Evolutionary conservation across 2,888 invertebrate genomes (phyloP).

Genomic region (Tortricodes alternella): DNA sequence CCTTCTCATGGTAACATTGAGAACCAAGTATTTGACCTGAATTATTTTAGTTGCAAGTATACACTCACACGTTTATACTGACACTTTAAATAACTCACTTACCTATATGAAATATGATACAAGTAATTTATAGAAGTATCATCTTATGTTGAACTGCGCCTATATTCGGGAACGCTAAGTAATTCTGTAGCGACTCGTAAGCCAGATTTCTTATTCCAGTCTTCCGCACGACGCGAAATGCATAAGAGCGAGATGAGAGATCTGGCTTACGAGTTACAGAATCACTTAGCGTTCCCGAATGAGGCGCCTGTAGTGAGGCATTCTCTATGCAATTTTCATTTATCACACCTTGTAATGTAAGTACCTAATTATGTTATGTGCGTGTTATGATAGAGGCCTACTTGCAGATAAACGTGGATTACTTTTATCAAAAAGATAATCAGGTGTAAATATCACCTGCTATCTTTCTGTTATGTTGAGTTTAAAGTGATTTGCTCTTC

Average conservation of each 20-base stretch:
- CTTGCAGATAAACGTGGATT: conserved; percentile 22
- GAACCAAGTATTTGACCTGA: conserved; percentile 32
- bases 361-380: background rate
- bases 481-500: conserved; percentile 33
- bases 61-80: conserved; percentile 1
- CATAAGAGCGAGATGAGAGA: too few relatives aligned
- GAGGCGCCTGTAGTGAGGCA: background rate
- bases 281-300: too few relatives aligned
- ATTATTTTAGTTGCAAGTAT: conserved; percentile 25
- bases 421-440: conserved; percentile 24
- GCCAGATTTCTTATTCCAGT: too few relatives aligned
- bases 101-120: conserved; percentile 13
- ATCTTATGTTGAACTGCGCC: too few relatives aligned
- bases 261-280: too few relatives aligned
- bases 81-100: background rate
- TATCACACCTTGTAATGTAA: background rate
- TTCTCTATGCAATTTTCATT: background rate
- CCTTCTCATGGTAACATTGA: conserved; percentile 20
- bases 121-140: too few relatives aligned
- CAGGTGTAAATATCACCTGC: conserved; percentile 27
- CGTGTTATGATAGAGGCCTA: conserved; percentile 3
- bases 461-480: conserved; percentile 30
- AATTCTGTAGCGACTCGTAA: too few relatives aligned
- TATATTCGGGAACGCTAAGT: too few relatives aligned
- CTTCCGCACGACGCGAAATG: too few relatives aligned